Base-by-base conservation (phyloP, 2,797 vertebrate genomes). In the Gallinago nigripennis region DNA sequence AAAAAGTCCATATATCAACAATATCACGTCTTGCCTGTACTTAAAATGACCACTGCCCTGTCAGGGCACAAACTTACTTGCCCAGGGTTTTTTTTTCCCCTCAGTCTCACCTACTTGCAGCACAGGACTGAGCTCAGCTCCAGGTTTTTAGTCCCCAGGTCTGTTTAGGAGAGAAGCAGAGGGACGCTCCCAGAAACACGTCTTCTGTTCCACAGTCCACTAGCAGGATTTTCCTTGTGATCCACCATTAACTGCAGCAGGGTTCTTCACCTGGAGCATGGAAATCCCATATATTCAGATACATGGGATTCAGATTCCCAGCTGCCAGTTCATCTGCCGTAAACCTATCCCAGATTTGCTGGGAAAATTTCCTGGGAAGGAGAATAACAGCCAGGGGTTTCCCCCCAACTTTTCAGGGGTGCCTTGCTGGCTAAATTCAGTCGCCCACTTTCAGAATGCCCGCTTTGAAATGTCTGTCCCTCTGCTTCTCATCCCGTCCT, bases 131-230 rank as follows among this genome's bases (percentile, higher is more conserved):
- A 92, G 31, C 48, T 94, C 53, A 53, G 41, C 17, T 82, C 28
- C 25, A 17, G n/a, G 28, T 81, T 92, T 81, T 27, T 78, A 82
- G 57, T 85, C 28, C 35, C 24, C 8, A 0, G 0, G 0, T 45
- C 51, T 46, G 43, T 72, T 61, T 83, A 23, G 79, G 66, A 48
- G 3, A 79, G 60, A 84, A 64, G 23, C 43, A n/a, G 0, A 70
- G 25, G 33, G 25, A 25, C 21, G 10, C 4, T 71, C 33, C 8
- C 20, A 60, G 63, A 73, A 79, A 77, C 46, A 19, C 16, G 19
- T 72, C 9, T 65, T 63, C 23, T 57, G 56, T 86, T 82, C 50
- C 51, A 45, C 11, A 45, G 23, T 76, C 33, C 39, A n/a, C 9
- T 20, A 61, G 33, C 27, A 95, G 69, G n/a, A 58, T 19, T 82